Conservation (phyloP, 2,888 invertebrate species). For the Drosophila koepferae region DNA sequence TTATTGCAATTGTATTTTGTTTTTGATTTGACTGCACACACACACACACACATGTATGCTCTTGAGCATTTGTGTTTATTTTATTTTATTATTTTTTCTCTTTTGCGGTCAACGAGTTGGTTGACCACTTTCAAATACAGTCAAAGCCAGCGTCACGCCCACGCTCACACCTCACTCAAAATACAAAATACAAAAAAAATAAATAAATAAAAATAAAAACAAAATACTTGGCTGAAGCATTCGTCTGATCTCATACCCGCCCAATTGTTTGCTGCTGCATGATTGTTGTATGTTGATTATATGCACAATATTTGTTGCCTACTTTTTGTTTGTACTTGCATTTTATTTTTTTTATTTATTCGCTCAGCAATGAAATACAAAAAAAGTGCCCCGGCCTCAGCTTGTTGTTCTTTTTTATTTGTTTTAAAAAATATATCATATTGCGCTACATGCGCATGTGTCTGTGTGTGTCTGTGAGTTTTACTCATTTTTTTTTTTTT, state of each 20-base stretch:
- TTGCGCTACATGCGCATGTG: slow-evolving; percentile 9
- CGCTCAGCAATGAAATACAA: neutral
- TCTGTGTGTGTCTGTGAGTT: slow-evolving; percentile 1
- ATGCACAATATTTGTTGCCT: slow-evolving; percentile 58
- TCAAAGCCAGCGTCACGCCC: slow-evolving; percentile 46
- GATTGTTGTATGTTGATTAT: slow-evolving; percentile 50
- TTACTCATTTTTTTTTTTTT: neutral
- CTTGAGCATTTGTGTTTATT: slow-evolving; percentile 62
- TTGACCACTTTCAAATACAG: slow-evolving; percentile 83
- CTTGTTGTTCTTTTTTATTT: slow-evolving; percentile 34
- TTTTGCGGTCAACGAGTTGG: slow-evolving; percentile 83
- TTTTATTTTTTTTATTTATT: slow-evolving; percentile 22
- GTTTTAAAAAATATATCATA: slow-evolving; percentile 47
- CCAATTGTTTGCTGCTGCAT: neutral
- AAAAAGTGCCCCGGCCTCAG: neutral
- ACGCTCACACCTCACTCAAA: slow-evolving; percentile 3
- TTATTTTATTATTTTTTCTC: slow-evolving; percentile 74
- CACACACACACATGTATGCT: slow-evolving; percentile 24
- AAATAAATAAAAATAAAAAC: slow-evolving; percentile 9
- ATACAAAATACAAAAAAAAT: too few relatives aligned
- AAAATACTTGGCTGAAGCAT: slow-evolving; percentile 36
- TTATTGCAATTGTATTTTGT: slow-evolving; percentile 69
- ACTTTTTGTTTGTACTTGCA: slow-evolving; percentile 41
- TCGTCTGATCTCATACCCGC: slow-evolving; percentile 13
- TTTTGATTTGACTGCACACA: slow-evolving; percentile 72